These are phyloP conservation scores for Dryadula phaetusa DNA, from an alignment of 2,888 invertebrate genomes.

Conservation along the genomic window DNA sequence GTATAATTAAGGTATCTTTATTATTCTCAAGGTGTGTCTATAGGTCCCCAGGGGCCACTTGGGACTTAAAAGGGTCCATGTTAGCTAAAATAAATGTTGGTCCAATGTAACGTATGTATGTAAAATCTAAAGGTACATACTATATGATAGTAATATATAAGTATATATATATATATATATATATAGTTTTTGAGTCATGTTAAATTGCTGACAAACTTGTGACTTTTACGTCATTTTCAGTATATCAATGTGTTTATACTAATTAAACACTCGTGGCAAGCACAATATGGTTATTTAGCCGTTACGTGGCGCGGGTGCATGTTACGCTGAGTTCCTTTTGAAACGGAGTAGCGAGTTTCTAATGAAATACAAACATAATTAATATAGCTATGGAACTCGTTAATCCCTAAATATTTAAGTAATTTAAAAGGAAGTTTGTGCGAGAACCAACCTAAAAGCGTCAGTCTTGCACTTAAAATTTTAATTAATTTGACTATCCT, in stretches of 20 bases:
- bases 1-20: background rate
- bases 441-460: background rate
- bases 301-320: background rate
- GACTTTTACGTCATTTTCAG: background rate
- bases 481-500: background rate
- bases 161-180: too few species aligned
- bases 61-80: background rate
- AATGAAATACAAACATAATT: constrained; percentile 17
- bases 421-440: background rate
- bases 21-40: constrained; percentile 1
- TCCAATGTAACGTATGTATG: background rate
- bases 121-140: background rate
- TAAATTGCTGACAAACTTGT: background rate
- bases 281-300: constrained; percentile 1
- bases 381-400: background rate
- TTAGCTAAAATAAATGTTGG: constrained; percentile 2
- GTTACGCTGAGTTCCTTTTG: background rate
- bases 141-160: background rate
- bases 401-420: constrained; percentile 9
- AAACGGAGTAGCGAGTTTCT: constrained; percentile 3
- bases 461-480: background rate
- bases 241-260: background rate
- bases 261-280: background rate
- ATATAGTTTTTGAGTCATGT: too few species aligned
- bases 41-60: constrained; percentile 5